phyloP scores from a whole-genome alignment of 2,113 vertebrate species.

The Laterallus jamaicensis region DNA sequence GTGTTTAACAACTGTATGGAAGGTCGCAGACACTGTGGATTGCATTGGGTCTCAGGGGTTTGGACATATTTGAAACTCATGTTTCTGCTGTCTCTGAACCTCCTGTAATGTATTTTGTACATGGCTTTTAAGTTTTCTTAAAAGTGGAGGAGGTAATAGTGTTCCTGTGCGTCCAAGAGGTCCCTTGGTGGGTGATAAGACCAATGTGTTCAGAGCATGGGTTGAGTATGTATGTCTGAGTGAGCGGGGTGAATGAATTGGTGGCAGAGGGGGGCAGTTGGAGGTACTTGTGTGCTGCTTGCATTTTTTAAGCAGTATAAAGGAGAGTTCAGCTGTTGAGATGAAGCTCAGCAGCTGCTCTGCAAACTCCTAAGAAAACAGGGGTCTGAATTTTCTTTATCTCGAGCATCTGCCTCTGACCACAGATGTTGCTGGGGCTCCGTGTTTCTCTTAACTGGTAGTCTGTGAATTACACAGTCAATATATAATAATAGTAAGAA shows the following conservation, averaged over 20 bases:
- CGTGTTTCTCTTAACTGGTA: not conserved
- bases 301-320: not conserved
- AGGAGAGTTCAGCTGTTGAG: constrained; percentile 15
- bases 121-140: not conserved
- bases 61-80: not conserved
- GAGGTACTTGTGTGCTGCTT: constrained; percentile 4
- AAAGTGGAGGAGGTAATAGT: not conserved
- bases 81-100: constrained; percentile 4
- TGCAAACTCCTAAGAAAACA: not conserved
- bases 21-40: not conserved
- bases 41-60: not conserved
- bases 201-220: not conserved
- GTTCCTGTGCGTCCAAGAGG: not conserved
- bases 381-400: constrained; percentile 8
- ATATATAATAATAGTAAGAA: not conserved
- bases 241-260: not conserved
- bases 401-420: not conserved
- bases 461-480: not conserved
- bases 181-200: not conserved
- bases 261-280: not conserved
- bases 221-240: not conserved
- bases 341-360: constrained; percentile 54
- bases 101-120: not conserved
- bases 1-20: not conserved
- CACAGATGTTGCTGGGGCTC: not conserved